Evolutionary conservation across 2,888 invertebrate species (phyloP), one percentile per base, ranked within the genome.

Genomic region (Trichogramma evanescens): DNA sequence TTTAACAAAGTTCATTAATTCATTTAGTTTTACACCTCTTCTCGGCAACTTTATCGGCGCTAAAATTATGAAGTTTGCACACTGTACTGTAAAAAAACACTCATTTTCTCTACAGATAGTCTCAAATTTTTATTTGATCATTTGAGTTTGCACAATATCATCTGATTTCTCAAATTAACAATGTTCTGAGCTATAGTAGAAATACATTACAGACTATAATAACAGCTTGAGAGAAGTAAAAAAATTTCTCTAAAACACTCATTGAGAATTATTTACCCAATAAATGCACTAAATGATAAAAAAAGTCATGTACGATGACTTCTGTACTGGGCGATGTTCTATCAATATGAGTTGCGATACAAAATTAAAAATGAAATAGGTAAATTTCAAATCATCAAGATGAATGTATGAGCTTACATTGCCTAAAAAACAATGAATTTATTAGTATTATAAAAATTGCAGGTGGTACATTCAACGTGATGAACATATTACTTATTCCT

Each of bases 71-170:
- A 63, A 67, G 64, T 62, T 68, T 59, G 54, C 56, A 61, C 66
- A 68, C 66, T 70, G 65, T 66, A 67, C 65, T 67, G 64, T 68
- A 70, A 70, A 66, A 70, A 68, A 70, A 65, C 53, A 56, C 48
- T 46, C 48, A 56, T 50, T 49, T 43, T 54, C 52, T 51, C 42
- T 44, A 49, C 53, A 53, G 53, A 53, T 46, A 55, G 50, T 58
- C 54, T 61, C 49, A 48, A 56, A 46, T 53, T 40, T 26, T 41
- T 44, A 44, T n/a, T 55, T 55, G 9, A 45, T 38, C 44, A 39
- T 59, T 59, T 40, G 9, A 9, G 42, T 44, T n/a, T 48, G 13
- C 13, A 9, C n/a, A 10, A n/a, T 48, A 9, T 48, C 9, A 48
- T 6, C 6, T 48, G 13, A 10, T 10, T n/a, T 48, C 10, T 55